phyloP scores from a whole-genome alignment of 2,888 invertebrate species.

The Callinectes sapidus region DNA sequence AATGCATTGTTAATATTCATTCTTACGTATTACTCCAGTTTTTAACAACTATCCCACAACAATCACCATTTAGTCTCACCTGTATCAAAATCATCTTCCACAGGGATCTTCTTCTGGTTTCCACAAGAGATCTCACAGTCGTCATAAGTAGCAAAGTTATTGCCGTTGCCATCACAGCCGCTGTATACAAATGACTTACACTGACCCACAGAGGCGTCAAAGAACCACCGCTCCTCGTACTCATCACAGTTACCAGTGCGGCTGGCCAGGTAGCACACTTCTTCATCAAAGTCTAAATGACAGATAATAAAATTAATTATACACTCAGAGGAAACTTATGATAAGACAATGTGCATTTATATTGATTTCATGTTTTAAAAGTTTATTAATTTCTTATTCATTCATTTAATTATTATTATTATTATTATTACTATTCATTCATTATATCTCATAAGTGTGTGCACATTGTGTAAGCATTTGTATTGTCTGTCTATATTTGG shows the following conservation, averaged over 20 bases:
- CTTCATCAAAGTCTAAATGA: conserved; percentile 78
- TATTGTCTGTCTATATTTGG: background rate
- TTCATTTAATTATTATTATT: no score
- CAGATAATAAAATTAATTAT: background rate
- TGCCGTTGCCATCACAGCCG: conserved; percentile 93
- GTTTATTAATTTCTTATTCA: background rate
- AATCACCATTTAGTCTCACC: conserved; percentile 58
- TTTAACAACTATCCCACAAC: no score
- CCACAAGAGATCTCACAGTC: conserved; percentile 84
- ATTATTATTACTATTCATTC: no score
- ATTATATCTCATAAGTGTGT: no score
- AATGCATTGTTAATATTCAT: no score
- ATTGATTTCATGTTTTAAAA: background rate
- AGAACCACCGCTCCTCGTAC: conserved; percentile 87
- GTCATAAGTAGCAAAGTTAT: conserved; percentile 85
- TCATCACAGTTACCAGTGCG: conserved; percentile 86
- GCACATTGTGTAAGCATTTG: no score
- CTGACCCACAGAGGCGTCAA: conserved; percentile 83
- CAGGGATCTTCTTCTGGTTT: conserved; percentile 73
- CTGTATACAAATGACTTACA: conserved; percentile 92
- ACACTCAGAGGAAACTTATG: background rate
- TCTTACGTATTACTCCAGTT: no score
- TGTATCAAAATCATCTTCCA: conserved; percentile 67
- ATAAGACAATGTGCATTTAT: background rate
- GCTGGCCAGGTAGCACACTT: conserved; percentile 85